Evolutionary conservation across 2,888 invertebrate genomes (phyloP).

Genomic region (Papilio protenor): DNA sequence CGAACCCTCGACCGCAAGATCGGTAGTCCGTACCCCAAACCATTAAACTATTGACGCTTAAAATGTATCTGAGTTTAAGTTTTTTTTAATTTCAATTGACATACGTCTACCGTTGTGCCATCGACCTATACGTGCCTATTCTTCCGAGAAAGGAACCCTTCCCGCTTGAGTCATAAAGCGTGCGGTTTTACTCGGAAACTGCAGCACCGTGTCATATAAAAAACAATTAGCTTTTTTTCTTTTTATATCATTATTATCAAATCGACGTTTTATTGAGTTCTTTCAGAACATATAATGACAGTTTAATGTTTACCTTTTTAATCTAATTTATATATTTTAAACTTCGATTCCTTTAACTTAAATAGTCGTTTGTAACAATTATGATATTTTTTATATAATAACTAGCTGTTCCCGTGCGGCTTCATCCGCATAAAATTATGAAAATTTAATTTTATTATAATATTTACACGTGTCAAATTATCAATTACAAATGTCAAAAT

Average conservation of each 20-base stretch:
- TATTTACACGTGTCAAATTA: no score
- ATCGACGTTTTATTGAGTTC: conserved; percentile 28
- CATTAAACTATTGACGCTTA: no score
- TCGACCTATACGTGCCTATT: conserved; percentile 47
- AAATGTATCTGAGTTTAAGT: neutral
- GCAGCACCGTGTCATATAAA: conserved; percentile 42
- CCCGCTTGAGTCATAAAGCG: conserved; percentile 58
- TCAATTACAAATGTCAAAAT: no score
- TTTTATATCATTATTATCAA: conserved; percentile 40
- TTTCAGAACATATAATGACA: neutral
- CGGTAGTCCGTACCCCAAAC: no score
- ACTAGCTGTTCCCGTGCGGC: no score
- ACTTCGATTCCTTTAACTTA: neutral
- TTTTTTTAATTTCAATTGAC: conserved; percentile 1
- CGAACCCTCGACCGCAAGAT: no score
- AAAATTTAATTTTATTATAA: no score
- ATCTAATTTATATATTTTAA: neutral
- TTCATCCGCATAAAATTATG: no score
- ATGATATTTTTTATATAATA: no score
- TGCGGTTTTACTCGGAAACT: conserved; percentile 53
- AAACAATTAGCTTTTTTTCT: conserved; percentile 22
- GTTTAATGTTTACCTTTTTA: neutral
- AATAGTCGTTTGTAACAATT: neutral
- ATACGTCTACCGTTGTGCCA: conserved; percentile 31
- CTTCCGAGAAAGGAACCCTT: conserved; percentile 55